Percentiles rank a stretch among this genome's conserved stretches.
Evolutionary conservation across 2,888 invertebrate species (phyloP).

Genomic region (Diabrotica balteata): DNA sequence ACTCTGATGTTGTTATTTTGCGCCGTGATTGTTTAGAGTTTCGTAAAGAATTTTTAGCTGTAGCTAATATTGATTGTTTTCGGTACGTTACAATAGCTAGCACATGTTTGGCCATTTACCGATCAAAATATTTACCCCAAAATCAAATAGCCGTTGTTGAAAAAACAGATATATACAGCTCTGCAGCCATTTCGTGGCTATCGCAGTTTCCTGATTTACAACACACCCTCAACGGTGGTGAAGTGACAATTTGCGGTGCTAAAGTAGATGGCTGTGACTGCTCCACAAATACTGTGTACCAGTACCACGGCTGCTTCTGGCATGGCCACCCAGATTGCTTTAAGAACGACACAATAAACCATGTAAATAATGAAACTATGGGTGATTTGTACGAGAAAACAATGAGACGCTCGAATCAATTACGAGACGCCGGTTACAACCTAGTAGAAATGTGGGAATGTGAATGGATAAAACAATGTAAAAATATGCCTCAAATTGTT

Average conservation of each 20-base stretch:
- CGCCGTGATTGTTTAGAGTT: conserved; percentile 38
- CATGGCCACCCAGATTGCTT: background rate
- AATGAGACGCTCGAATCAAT: no score
- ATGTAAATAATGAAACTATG: background rate
- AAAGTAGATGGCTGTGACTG: conserved; percentile 15
- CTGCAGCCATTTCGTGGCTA: conserved; percentile 8
- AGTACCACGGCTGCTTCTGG: conserved; percentile 16
- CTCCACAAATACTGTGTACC: conserved; percentile 13
- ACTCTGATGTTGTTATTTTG: conserved; percentile 45
- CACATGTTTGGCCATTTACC: background rate
- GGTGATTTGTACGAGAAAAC: background rate
- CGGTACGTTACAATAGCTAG: background rate
- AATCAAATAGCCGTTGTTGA: conserved; percentile 15
- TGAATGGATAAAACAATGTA: no score
- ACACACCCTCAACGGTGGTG: conserved; percentile 1
- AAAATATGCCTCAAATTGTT: no score
- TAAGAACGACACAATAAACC: background rate
- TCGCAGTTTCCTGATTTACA: conserved; percentile 5
- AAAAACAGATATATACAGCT: background rate
- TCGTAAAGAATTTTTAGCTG: background rate
- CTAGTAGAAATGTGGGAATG: no score
- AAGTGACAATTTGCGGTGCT: conserved; percentile 5
- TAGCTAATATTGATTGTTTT: background rate
- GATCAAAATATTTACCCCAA: background rate
- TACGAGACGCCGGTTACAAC: no score